Evolutionary conservation across 2,113 vertebrate genomes (phyloP), one percentile per base, ranked within the genome.

Genomic region (Hippopotamus amphibius): DNA sequence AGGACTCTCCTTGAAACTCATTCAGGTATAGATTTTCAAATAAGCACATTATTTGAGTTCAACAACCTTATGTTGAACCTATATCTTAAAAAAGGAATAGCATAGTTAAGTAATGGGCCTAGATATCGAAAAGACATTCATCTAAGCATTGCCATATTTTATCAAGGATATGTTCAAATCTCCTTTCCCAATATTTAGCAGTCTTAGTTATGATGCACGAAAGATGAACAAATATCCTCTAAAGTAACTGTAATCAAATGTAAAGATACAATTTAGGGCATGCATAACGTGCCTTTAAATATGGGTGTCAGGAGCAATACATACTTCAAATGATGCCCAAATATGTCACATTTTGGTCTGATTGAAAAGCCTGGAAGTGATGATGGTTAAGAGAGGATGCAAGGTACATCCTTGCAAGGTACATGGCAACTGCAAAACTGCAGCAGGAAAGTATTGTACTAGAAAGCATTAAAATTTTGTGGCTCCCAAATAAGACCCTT

Each of bases 101-200:
- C 13, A 28, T 7, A 41, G n/a, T 74, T 93, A 77, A 81, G 57
- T 30, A 76, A 43, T 43, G 19, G 85, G 33, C n/a, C 30, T 93
- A 33, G 82, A 76, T 83, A 83, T 86, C 92, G 50, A 88, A 96
- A 82, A 81, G 46, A 28, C n/a, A 79, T 74, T 94, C 88, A 69
- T 79, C 41, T 93, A 88, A 88, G 85, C 8, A 83, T 66, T 53
- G 50, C 7, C 28, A 53, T 92, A 48, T 63, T 95, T 95, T 92
- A 61, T 37, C 24, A 89, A 96, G 14, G 26, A 71, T 84, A 66
- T 84, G 46, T 92, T 68, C 11, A 37, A 69, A 30, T 89, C n/a
- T 16, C 43, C 43, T 85, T 86, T 4, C 4, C 61, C 7, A 33
- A 33, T 77, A 81, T 92, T 96, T 96, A 92, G 46, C 65, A 94